phyloP scores from a whole-genome alignment of 2,888 invertebrate genomes.

The Gymnoscelis rufifasciata region DNA sequence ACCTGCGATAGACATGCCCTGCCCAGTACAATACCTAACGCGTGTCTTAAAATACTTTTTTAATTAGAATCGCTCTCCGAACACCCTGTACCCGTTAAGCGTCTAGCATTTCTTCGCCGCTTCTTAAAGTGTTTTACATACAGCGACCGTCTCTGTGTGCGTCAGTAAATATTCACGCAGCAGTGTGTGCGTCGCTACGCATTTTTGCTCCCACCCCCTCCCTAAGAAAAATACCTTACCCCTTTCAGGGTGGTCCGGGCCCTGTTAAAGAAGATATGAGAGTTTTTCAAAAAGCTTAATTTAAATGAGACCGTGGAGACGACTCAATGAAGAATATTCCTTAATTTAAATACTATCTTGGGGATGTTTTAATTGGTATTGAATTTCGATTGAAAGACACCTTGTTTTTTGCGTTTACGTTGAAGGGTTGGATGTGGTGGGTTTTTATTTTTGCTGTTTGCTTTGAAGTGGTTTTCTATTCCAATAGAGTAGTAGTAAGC shows the following conservation, averaged over 20 bases:
- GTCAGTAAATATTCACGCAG: slow-evolving; percentile 73
- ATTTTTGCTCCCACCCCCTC: slow-evolving; percentile 71
- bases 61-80: slow-evolving; percentile 12
- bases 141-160: slow-evolving; percentile 59
- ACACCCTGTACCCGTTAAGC: slow-evolving; percentile 70
- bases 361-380: slow-evolving; percentile 73
- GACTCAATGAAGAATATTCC: slow-evolving; percentile 73
- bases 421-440: slow-evolving; percentile 3
- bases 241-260: slow-evolving; percentile 50
- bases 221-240: slow-evolving; percentile 59
- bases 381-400: slow-evolving; percentile 69
- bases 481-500: too few relatives aligned
- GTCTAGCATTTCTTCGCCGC: slow-evolving; percentile 79
- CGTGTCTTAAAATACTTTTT: too few relatives aligned
- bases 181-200: slow-evolving; percentile 73
- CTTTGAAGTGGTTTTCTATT: background rate
- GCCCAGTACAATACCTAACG: too few relatives aligned
- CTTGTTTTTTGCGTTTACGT: slow-evolving; percentile 29
- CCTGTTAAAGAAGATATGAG: slow-evolving; percentile 77
- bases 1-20: too few relatives aligned
- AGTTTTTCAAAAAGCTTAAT: slow-evolving; percentile 79
- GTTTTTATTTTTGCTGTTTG: background rate
- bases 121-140: slow-evolving; percentile 80
- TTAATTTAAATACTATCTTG: slow-evolving; percentile 75
- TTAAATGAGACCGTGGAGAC: slow-evolving; percentile 73